Evolutionary conservation across 2,888 invertebrate genomes (phyloP).

Genomic region (Stegophylla sp.): DNA sequence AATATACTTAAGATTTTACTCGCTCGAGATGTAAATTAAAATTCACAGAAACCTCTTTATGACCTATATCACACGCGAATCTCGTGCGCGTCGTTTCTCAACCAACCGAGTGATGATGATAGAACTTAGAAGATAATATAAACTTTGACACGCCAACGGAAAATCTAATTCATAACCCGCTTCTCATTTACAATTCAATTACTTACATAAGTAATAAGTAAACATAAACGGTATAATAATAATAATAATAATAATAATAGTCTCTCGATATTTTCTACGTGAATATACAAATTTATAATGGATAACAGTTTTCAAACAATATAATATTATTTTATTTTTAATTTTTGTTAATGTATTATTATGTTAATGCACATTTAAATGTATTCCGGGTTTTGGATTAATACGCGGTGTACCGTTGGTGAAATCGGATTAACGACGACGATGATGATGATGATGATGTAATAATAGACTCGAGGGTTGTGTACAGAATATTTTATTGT

Average conservation of each 20-base stretch:
- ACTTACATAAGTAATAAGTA: slow-evolving; percentile 13
- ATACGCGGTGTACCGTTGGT: too few species aligned
- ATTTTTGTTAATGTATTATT: background rate
- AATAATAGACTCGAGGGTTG: slow-evolving; percentile 1
- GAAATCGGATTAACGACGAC: slow-evolving; percentile 17
- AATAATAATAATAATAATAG: background rate
- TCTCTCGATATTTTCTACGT: background rate
- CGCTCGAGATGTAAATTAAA: slow-evolving; percentile 36
- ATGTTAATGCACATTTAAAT: background rate
- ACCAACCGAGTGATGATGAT: slow-evolving; percentile 27
- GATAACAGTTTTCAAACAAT: background rate
- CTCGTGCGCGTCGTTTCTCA: background rate
- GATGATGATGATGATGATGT: background rate
- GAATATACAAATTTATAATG: background rate
- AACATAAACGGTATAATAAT: background rate
- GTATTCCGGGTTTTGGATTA: too few species aligned
- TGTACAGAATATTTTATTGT: background rate
- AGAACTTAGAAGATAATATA: slow-evolving; percentile 20
- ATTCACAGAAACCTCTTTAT: slow-evolving; percentile 23
- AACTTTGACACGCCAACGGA: slow-evolving; percentile 23
- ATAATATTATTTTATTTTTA: background rate
- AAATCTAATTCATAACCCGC: slow-evolving; percentile 41
- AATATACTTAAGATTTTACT: slow-evolving; percentile 18
- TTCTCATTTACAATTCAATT: slow-evolving; percentile 56
- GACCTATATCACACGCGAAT: slow-evolving; percentile 6